Conservation (phyloP, 2,797 vertebrate genomes). For the Centropyge bicolor region DNA sequence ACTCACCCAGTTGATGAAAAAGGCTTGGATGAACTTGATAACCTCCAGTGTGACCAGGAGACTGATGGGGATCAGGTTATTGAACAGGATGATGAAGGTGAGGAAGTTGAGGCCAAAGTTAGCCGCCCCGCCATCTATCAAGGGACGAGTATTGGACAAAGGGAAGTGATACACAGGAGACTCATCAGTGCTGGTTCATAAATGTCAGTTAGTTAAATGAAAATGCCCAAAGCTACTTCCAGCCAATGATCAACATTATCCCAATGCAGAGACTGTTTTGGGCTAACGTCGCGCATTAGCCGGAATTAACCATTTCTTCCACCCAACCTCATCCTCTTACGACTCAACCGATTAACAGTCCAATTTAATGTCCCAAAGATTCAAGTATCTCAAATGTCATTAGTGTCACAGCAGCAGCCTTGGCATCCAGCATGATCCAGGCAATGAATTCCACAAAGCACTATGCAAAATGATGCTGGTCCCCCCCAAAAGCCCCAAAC, state of each 20-base stretch:
- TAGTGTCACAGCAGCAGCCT: slow-evolving; percentile 84
- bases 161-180: slow-evolving; percentile 73
- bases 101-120: slow-evolving; percentile 99
- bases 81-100: slow-evolving; percentile 99
- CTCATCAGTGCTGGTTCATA: slow-evolving; percentile 59
- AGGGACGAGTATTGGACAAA: slow-evolving; percentile 70
- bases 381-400: slow-evolving; percentile 75
- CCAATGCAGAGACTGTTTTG: slow-evolving; percentile 65
- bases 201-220: slow-evolving; percentile 58
- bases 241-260: slow-evolving; percentile 80
- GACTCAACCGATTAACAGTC: slow-evolving; percentile 73
- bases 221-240: slow-evolving; percentile 82
- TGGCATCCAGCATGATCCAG: slow-evolving; percentile 86
- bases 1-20: slow-evolving; percentile 99
- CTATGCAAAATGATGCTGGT: slow-evolving; percentile 81
- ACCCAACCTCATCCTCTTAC: slow-evolving; percentile 79
- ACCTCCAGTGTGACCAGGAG: slow-evolving; percentile 98
- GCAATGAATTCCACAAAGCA: slow-evolving; percentile 86
- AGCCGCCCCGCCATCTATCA: slow-evolving; percentile 95
- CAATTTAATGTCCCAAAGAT: slow-evolving; percentile 77
- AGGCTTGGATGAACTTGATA: slow-evolving; percentile 99
- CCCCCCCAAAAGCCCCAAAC: slow-evolving; percentile 70
- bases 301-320: slow-evolving; percentile 80
- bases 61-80: slow-evolving; percentile 99
- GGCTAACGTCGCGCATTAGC: slow-evolving; percentile 79